Evolutionary conservation across 2,888 invertebrate genomes (phyloP).

Genomic region (Acleris emargana): DNA sequence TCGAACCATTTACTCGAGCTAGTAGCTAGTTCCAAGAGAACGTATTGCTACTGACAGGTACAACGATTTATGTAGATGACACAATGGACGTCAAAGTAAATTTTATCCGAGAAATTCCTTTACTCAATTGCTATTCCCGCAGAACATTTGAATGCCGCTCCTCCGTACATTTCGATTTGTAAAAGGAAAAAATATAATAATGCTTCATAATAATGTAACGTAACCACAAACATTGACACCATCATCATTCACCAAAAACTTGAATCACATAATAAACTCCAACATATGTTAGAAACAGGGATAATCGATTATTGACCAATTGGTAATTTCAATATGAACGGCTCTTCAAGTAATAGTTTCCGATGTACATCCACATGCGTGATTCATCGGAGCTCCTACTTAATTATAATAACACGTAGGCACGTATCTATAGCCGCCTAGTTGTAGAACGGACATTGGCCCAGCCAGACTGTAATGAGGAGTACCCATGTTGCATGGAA

Average conservation of each 20-base stretch:
- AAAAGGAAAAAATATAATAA: too few relatives aligned
- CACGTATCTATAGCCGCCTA: conserved; percentile 10
- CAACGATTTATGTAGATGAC: not conserved
- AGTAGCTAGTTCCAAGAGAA: too few relatives aligned
- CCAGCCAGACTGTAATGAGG: conserved; percentile 31
- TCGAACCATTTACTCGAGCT: too few relatives aligned
- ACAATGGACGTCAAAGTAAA: not conserved
- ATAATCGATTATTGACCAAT: not conserved
- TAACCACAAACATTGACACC: too few relatives aligned
- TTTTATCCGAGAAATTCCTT: not conserved
- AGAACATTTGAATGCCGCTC: too few relatives aligned
- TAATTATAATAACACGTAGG: conserved; percentile 37
- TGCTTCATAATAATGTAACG: too few relatives aligned
- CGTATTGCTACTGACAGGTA: not conserved
- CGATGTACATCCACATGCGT: conserved; percentile 38
- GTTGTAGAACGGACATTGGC: conserved; percentile 31
- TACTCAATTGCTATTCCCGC: too few relatives aligned
- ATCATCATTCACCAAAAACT: too few relatives aligned
- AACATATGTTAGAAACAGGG: too few relatives aligned
- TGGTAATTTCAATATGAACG: conserved; percentile 11
- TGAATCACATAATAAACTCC: too few relatives aligned
- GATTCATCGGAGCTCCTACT: conserved; percentile 45
- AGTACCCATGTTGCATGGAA: conserved; percentile 29
- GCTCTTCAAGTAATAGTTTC: conserved; percentile 20
- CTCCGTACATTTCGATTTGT: too few relatives aligned